These are phyloP conservation scores for Perizoma flavofasciatum DNA, from an alignment of 2,888 invertebrate genomes.

Conservation along the genomic window DNA sequence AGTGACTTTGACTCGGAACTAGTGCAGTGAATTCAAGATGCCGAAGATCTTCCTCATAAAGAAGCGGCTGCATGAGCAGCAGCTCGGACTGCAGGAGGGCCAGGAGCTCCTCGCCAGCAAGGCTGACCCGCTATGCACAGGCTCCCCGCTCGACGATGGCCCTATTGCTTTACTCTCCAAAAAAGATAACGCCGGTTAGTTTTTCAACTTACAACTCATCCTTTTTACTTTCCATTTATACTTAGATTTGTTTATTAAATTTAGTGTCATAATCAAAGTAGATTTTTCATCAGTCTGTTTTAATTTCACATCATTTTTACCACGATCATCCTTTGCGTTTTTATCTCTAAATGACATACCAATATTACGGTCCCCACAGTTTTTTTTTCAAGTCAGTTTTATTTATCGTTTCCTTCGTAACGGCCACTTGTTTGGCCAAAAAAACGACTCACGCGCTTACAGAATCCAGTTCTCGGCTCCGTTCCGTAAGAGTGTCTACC, in stretches of 20 bases:
- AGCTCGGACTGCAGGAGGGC: slow-evolving; percentile 91
- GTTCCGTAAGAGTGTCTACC: slow-evolving; percentile 67
- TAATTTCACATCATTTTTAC: neutral
- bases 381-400: slow-evolving; percentile 48
- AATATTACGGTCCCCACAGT: slow-evolving; percentile 34
- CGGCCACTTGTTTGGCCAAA: slow-evolving; percentile 67
- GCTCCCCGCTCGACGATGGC: slow-evolving; percentile 82
- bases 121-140: slow-evolving; percentile 85
- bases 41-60: slow-evolving; percentile 97
- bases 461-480: slow-evolving; percentile 73
- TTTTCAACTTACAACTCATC: neutral
- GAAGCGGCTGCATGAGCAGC: slow-evolving; percentile 96
- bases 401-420: slow-evolving; percentile 71
- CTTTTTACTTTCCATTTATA: too few species aligned
- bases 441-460: slow-evolving; percentile 67
- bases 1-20: slow-evolving; percentile 70
- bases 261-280: too few species aligned
- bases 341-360: slow-evolving; percentile 29
- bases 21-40: slow-evolving; percentile 86
- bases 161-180: slow-evolving; percentile 86
- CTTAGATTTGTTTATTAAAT: too few species aligned
- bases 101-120: slow-evolving; percentile 89
- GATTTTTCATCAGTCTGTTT: too few species aligned
- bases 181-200: slow-evolving; percentile 73
- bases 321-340: slow-evolving; percentile 21